Conservation (phyloP, 1,140 invertebrate species). For the Diabrotica undecimpunctata region DNA sequence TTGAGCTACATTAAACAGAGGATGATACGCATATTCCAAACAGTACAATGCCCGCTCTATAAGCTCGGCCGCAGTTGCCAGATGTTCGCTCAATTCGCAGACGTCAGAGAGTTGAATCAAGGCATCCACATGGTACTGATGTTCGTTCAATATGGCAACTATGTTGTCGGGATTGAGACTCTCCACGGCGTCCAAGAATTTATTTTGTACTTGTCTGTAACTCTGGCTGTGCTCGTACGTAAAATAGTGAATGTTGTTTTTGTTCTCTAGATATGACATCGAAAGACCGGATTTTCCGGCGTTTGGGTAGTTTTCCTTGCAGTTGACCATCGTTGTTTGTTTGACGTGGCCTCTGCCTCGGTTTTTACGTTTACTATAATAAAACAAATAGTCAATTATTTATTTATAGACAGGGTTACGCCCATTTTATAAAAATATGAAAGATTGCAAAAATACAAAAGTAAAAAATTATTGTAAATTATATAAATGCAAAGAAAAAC, state of each 20-base stretch:
- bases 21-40: constrained; percentile 77
- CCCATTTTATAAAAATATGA: too few relatives aligned
- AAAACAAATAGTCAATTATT: constrained; percentile 10
- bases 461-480: too few relatives aligned
- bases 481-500: too few relatives aligned
- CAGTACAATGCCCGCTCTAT: constrained; percentile 74
- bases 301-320: constrained; percentile 65
- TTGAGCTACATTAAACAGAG: constrained; percentile 71
- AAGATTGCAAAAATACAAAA: too few relatives aligned
- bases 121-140: constrained; percentile 80
- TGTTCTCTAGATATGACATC: constrained; percentile 63
- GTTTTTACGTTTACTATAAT: constrained; percentile 56
- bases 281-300: constrained; percentile 67
- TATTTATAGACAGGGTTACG: neutral
- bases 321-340: constrained; percentile 63
- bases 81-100: constrained; percentile 75
- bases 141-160: constrained; percentile 70
- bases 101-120: constrained; percentile 83
- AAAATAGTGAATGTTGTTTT: constrained; percentile 61
- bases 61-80: constrained; percentile 72
- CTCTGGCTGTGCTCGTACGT: constrained; percentile 73
- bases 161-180: constrained; percentile 78
- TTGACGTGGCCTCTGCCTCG: constrained; percentile 55
- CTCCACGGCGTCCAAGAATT: constrained; percentile 74
- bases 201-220: constrained; percentile 71